A percentile compares a stretch with the other conserved stretches of the same genome.
These are phyloP conservation scores for Melanostigma gelatinosum DNA, from an alignment of 2,113 vertebrate species.

Conservation along the genomic window DNA sequence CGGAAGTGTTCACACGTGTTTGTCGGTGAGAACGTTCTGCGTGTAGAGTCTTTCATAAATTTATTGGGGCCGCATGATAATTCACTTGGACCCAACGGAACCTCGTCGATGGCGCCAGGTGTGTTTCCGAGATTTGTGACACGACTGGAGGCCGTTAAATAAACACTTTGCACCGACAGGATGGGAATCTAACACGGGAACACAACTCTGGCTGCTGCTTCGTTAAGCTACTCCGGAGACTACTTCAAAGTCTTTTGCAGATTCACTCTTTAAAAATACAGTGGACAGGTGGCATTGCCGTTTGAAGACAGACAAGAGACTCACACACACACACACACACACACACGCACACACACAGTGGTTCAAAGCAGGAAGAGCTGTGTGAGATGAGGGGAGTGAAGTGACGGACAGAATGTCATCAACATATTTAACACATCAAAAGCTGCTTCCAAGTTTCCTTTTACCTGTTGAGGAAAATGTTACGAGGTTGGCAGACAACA, in stretches of 20 bases:
- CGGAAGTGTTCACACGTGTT: not conserved
- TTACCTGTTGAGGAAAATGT: slow-evolving; percentile 70
- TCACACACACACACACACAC: slow-evolving; percentile 12
- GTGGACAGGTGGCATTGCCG: not conserved
- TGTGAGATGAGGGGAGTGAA: slow-evolving; percentile 40
- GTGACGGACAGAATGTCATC: slow-evolving; percentile 32
- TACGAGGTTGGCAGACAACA: slow-evolving; percentile 38
- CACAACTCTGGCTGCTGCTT: no score
- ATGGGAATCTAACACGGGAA: slow-evolving; percentile 46
- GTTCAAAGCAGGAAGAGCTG: slow-evolving; percentile 44
- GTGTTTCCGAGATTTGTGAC: slow-evolving; percentile 37
- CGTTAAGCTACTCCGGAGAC: not conserved
- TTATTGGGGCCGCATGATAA: no score
- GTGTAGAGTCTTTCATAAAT: not conserved
- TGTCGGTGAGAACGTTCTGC: not conserved
- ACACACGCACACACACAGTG: slow-evolving; percentile 32
- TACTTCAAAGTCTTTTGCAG: slow-evolving; percentile 26
- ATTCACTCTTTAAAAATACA: slow-evolving; percentile 12
- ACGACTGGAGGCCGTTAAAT: slow-evolving; percentile 18
- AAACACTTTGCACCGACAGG: slow-evolving; percentile 25
- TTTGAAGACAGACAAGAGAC: slow-evolving; percentile 44
- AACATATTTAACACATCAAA: slow-evolving; percentile 50
- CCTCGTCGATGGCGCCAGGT: slow-evolving; percentile 40
- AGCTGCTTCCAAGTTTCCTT: slow-evolving; percentile 59
- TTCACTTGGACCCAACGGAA: not conserved